Base-by-base conservation (phyloP, 1,140 invertebrate species). In the Eciton burchellii region DNA sequence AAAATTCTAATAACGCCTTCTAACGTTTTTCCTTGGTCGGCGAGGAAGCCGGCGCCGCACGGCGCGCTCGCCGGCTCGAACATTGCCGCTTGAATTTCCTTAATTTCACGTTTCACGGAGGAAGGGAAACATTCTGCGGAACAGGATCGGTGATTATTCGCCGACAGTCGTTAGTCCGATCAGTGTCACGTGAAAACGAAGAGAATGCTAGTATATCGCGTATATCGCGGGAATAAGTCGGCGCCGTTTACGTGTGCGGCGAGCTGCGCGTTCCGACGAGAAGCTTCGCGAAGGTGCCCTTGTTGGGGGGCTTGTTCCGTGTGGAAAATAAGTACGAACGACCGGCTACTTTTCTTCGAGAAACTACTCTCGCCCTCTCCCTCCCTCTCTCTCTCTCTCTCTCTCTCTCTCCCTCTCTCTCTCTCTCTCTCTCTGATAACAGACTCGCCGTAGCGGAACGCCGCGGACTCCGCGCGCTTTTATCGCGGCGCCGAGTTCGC, bases 381-480 rank as follows among this genome's bases (percentile, higher is more conserved):
- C n/a, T n/a, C n/a, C n/a, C n/a, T n/a, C n/a, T n/a, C n/a, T n/a
- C n/a, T n/a, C n/a, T n/a, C n/a, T n/a, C n/a, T n/a, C n/a, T n/a
- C n/a, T n/a, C n/a, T n/a, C n/a, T n/a, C n/a, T n/a, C n/a, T n/a
- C n/a, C n/a, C n/a, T n/a, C n/a, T n/a, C n/a, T n/a, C n/a, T n/a
- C n/a, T n/a, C n/a, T n/a, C n/a, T n/a, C 35, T 68, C 56, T 21
- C 47, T 79, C 41, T 79, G 68, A 79, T 70, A 79, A 79, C 35
- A 79, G 63, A 43, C 62, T 68, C 24, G 43, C 24, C 41, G 16
- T 24, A 24, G 19, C 29, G 35, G 14, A 21, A 49, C 26, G 26
- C 26, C 56, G 3, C 29, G 56, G 68, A 56, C 68, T 68, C 29
- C 49, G 19, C 19, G 11, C 11, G 43, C 49, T 79, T 79, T 68